phyloP scores from a whole-genome alignment of 2,888 invertebrate species.

The Mechanitis messenoides region DNA sequence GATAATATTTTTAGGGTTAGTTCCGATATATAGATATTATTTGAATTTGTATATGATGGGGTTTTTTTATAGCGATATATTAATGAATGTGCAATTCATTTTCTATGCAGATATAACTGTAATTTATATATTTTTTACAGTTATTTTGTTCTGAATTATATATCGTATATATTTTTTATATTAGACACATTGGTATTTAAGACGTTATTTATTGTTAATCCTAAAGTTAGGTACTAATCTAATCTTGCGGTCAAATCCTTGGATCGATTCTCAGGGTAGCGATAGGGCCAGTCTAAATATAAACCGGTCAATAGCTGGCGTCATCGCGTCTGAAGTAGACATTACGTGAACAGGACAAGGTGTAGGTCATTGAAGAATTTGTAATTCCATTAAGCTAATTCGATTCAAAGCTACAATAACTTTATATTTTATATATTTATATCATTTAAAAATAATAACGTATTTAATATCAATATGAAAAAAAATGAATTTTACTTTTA shows the following conservation, averaged over 20 bases:
- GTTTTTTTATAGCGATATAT: no score
- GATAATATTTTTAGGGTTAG: no score
- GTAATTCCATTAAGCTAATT: neutral
- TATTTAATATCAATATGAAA: no score
- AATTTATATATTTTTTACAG: neutral
- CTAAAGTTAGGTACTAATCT: no score
- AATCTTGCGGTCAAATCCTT: no score
- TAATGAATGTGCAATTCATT: neutral
- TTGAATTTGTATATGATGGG: no score
- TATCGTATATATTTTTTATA: neutral
- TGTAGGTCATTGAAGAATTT: neutral
- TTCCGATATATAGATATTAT: no score
- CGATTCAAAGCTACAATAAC: no score
- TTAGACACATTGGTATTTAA: neutral
- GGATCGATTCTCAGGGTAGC: constrained; percentile 28
- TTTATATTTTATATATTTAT: no score
- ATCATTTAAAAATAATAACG: no score
- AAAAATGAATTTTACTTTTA: no score
- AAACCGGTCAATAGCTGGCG: constrained; percentile 66
- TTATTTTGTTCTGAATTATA: neutral
- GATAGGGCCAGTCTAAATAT: constrained; percentile 50
- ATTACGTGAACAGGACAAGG: constrained; percentile 23
- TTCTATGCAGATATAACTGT: neutral
- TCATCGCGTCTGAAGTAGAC: constrained; percentile 37
- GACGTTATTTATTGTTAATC: neutral